phyloP scores from a whole-genome alignment of 2,797 vertebrate species.

The Anisognathus igniventris region DNA sequence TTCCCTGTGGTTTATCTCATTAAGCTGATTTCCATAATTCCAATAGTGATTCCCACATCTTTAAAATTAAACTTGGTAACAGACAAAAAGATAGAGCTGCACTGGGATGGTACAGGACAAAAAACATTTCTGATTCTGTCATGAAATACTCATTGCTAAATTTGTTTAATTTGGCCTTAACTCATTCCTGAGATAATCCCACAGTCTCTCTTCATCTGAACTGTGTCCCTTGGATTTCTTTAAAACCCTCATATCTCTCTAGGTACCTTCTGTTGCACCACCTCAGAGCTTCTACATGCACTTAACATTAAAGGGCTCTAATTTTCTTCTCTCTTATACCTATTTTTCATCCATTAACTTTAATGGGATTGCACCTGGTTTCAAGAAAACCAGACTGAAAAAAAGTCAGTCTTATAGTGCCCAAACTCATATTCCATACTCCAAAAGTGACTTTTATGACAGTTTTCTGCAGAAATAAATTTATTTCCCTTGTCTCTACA shows the following conservation, averaged over 20 bases:
- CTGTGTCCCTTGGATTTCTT: background rate
- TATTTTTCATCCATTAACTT: background rate
- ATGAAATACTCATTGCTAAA: background rate
- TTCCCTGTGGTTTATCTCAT: slow-evolving; percentile 1
- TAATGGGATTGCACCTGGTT: background rate
- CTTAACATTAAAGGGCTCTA: background rate
- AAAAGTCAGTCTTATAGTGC: background rate
- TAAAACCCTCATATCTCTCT: background rate
- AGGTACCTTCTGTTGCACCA: background rate
- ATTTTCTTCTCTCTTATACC: background rate
- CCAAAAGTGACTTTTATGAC: background rate
- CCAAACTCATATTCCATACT: background rate
- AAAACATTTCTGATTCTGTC: background rate
- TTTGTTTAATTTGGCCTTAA: background rate
- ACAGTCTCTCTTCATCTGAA: background rate
- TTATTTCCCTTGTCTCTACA: background rate
- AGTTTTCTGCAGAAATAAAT: background rate
- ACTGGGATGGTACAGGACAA: background rate
- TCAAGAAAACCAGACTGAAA: background rate
- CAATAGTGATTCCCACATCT: background rate
- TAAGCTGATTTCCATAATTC: background rate
- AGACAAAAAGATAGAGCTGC: background rate
- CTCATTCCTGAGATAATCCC: background rate
- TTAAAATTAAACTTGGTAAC: background rate
- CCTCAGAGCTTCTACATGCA: background rate